Base-by-base conservation (phyloP, 1,140 invertebrate species). In the Apocrypta bakeri region DNA sequence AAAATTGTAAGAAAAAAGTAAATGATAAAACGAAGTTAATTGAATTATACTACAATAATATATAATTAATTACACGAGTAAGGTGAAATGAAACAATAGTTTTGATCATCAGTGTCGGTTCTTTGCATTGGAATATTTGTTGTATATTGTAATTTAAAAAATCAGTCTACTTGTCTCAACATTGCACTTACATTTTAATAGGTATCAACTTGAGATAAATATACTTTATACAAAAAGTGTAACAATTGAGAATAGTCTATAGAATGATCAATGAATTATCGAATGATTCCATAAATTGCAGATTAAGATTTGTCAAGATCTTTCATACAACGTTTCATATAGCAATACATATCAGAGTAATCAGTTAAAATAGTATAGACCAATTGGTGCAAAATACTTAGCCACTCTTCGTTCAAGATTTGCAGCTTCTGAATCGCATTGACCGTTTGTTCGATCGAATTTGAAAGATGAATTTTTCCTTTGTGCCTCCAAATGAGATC, bases 371-470 rank as follows among this genome's bases (percentile, higher is more conserved):
- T 96, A 82, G 96, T 94, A 84, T 94, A 93, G 82, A 97, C 94
- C 87, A 97, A 94, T 87, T 96, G 95, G 29, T 94, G 90, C 24
- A 97, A 92, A 86, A 97, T 94, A 63, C 91, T 92, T 29, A 95
- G 94, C 96, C 96, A 97, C 84, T 95, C 92, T 17, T 93, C 90
- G 87, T 97, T 95, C 27, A 97, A 91, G 73, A 94, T 91, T 84
- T 95, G 93, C 66, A 97, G 88, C 87, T 97, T 96, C 85, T 95
- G 93, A 69, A 96, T 94, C 0, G 96, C 95, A 84, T 95, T 94
- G 83, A 95, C 93, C 12, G 96, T 95, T 82, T 95, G 92, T 77
- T 95, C 94, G 63, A 97, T 93, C 29, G 96, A 92, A 80, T 93
- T 90, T 1, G 93, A 93, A 66, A 96, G 91, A 87, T 96, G 94